Base-by-base conservation (phyloP, 92 coral and sea anemone species). In the Porites rus region DNA sequence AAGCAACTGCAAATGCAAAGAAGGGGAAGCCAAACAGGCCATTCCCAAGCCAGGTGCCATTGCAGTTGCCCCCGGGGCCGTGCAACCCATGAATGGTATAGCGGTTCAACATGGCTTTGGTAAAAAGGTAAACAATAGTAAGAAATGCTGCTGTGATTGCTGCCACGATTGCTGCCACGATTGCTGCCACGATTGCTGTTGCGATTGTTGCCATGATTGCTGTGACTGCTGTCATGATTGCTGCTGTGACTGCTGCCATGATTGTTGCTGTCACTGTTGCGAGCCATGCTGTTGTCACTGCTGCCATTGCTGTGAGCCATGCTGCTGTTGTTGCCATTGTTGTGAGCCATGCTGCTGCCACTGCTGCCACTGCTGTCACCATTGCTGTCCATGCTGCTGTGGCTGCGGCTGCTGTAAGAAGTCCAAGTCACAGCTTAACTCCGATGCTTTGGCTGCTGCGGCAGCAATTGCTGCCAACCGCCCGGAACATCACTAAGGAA, bases 231-330 rank as follows among this genome's bases (percentile, higher is more conserved):
- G 96, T 22, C 83, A 80, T 53, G 91, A 90, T 7, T 87, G 89
- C 78, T 92, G 95, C n/a, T 88, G 91, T 68, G 82, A 85, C 80
- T 87, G 92, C 52, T 93, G 96, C 63, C 88, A 91, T 28, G 90
- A 92, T 43, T 84, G 95, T 51, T 87, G 95, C 69, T 94, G 97
- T 63, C 69, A 76, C 62, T 66, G 72, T 43, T 92, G 95, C 59
- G 81, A 79, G 20, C 90, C 86, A 68, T 91, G 96, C 56, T 77
- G 86, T 18, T 88, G 92, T 71, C 69, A 78, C 50, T 87, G 93
- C 84, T 92, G 95, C 73, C 91, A 84, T 74, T 89, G 93, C 24
- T 91, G 94, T 38, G 89, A 89, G 50, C 92, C 90, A 8, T 91
- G 94, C 59, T 77, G 88, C 78, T 88, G 94, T 67, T 94, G 98